Conservation (phyloP, 2,888 invertebrate species). For the Calameuta pallipes region DNA sequence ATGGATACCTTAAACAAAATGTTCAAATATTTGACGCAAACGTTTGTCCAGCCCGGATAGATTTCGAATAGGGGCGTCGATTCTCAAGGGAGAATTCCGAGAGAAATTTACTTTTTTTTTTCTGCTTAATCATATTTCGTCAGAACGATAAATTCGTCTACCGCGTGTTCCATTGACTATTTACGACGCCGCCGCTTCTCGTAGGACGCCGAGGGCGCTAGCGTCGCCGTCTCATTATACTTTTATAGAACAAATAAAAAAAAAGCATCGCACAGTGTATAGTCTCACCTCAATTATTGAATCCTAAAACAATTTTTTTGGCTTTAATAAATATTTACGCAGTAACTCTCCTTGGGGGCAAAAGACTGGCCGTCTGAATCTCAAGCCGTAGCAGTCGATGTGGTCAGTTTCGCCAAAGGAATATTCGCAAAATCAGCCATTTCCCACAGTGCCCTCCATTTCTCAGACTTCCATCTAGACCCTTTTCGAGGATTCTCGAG, state of each 20-base stretch:
- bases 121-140: background rate
- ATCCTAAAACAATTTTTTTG: background rate
- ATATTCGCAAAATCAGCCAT: background rate
- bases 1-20: conserved; percentile 51
- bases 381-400: background rate
- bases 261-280: background rate
- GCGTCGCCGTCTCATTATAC: background rate
- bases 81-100: background rate
- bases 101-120: background rate
- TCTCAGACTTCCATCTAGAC: background rate
- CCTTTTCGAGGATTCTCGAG: background rate
- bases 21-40: conserved; percentile 40
- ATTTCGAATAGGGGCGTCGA: background rate
- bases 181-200: no score
- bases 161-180: no score
- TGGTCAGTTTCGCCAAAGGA: background rate
- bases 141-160: background rate
- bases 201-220: background rate
- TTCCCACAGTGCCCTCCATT: background rate
- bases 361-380: background rate
- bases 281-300: background rate
- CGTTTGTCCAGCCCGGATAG: conserved; percentile 29
- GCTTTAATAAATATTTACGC: background rate
- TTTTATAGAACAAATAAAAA: background rate
- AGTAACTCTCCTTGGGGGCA: background rate